phyloP scores from a whole-genome alignment of 2,888 invertebrate species.

The Campoletis raptor region DNA sequence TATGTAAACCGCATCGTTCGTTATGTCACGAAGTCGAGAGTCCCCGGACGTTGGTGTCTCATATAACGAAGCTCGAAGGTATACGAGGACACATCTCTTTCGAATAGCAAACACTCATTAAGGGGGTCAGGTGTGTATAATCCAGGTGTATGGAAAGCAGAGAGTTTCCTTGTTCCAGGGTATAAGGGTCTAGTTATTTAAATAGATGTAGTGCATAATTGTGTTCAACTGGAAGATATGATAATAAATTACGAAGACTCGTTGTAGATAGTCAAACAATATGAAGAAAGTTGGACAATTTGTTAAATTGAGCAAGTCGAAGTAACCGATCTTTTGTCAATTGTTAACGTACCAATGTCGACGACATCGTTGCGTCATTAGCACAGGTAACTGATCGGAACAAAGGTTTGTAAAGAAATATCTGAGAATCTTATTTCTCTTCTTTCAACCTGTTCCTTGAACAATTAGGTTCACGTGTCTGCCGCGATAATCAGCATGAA shows the following conservation, averaged over 20 bases:
- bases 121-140: conserved; percentile 31
- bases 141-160: conserved; percentile 22
- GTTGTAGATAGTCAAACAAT: not conserved
- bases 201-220: conserved; percentile 9
- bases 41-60: conserved; percentile 37
- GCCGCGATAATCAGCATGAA: conserved; percentile 41
- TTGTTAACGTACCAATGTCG: conserved; percentile 14
- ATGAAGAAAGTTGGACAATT: not conserved
- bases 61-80: conserved; percentile 59
- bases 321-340: conserved; percentile 33
- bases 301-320: conserved; percentile 11
- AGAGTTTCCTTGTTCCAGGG: not conserved
- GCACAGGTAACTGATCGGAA: not conserved
- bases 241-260: conserved; percentile 8
- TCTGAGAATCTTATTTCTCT: conserved; percentile 9
- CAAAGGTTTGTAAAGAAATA: not conserved
- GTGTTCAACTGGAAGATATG: not conserved
- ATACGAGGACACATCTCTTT: conserved; percentile 52
- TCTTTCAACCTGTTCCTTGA: conserved; percentile 5
- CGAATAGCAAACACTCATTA: conserved; percentile 67
- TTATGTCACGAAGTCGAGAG: conserved; percentile 56
- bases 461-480: conserved; percentile 23
- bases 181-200: conserved; percentile 3
- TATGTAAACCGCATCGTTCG: conserved; percentile 50
- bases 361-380: conserved; percentile 55